phyloP scores from a whole-genome alignment of 2,113 vertebrate genomes.

The Phylloscopus trochilus region DNA sequence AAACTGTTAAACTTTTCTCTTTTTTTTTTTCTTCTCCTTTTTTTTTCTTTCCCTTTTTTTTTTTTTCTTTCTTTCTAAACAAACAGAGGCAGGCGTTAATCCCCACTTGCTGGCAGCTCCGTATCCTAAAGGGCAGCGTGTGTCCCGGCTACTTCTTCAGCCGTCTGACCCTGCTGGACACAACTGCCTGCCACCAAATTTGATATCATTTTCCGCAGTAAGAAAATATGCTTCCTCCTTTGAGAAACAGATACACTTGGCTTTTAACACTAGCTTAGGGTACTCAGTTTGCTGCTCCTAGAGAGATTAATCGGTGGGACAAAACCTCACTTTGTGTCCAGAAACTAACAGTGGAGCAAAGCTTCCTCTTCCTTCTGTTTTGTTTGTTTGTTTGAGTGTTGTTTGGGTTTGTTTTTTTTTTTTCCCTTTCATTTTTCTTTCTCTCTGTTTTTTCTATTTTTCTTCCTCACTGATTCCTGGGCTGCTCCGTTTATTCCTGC shows the following conservation, averaged over 20 bases:
- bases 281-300: neutral
- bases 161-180: neutral
- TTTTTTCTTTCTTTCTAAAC: neutral
- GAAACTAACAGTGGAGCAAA: neutral
- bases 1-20: neutral
- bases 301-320: neutral
- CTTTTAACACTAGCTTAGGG: neutral
- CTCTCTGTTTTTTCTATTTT: neutral
- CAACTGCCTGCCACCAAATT: neutral
- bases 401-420: too few species aligned
- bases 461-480: neutral
- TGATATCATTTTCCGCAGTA: neutral
- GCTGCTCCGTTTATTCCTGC: neutral
- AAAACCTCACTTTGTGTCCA: neutral
- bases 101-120: neutral
- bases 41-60: fast-evolving
- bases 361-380: neutral
- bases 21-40: too few species aligned
- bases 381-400: neutral
- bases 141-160: neutral
- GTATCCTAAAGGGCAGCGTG: neutral
- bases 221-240: neutral
- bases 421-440: neutral
- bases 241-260: neutral
- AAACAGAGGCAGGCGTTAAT: neutral